These are phyloP conservation scores for Furcula furcula DNA, from an alignment of 2,888 invertebrate genomes.

Conservation along the genomic window DNA sequence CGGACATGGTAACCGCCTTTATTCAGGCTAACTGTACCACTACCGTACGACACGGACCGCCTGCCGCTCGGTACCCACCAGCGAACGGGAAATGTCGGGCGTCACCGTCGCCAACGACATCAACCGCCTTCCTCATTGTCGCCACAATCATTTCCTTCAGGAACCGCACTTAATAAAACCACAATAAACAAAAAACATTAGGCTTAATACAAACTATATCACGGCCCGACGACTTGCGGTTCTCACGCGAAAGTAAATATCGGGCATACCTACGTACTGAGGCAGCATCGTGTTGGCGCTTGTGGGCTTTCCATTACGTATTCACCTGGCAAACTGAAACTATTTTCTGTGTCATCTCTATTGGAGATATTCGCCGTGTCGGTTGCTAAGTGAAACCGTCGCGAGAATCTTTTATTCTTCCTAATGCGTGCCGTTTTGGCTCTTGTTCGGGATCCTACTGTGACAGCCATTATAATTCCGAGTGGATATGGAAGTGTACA, in stretches of 20 bases:
- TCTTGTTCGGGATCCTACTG: conserved; percentile 75
- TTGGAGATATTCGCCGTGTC: conserved; percentile 62
- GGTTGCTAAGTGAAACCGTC: conserved; percentile 72
- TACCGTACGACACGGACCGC: conserved; percentile 60
- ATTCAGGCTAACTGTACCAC: conserved; percentile 68
- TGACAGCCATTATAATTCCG: conserved; percentile 78
- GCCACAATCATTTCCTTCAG: conserved; percentile 56
- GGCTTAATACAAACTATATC: conserved; percentile 23
- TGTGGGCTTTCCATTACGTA: conserved; percentile 44
- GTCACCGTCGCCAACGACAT: conserved; percentile 25
- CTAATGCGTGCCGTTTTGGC: conserved; percentile 74
- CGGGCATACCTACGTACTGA: conserved; percentile 19
- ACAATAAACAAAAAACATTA: conserved; percentile 43
- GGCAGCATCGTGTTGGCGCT: conserved; percentile 25
- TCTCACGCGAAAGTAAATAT: conserved; percentile 48
- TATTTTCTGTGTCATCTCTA: conserved; percentile 63
- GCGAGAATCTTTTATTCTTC: conserved; percentile 69
- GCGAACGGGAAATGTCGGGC: conserved; percentile 63
- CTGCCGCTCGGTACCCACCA: conserved; percentile 43
- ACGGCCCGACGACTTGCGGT: conserved; percentile 10
- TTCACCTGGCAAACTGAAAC: conserved; percentile 46
- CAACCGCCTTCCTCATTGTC: conserved; percentile 45
- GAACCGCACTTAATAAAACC: conserved; percentile 52
- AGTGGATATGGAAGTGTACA: conserved; percentile 75
- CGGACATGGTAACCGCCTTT: conserved; percentile 62